A percentile compares a stretch with the other conserved stretches of the same genome.
Conservation (phyloP, 2,797 vertebrate genomes). For the Enteromius treurensis region DNA sequence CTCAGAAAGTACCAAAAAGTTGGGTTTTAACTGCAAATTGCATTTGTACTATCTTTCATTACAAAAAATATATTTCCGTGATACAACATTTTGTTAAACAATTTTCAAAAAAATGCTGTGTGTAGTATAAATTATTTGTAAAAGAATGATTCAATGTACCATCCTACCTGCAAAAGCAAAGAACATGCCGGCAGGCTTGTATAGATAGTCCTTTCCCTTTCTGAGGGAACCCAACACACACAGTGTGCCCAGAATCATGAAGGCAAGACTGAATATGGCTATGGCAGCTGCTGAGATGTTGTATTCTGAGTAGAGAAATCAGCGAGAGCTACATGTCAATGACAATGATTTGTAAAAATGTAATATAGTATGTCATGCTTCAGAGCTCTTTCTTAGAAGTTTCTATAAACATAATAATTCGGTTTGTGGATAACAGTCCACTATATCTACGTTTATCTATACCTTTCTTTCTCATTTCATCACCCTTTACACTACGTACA, state of each 20-base stretch:
- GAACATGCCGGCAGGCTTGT: conserved; percentile 95
- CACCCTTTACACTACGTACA: background rate
- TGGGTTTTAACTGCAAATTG: background rate
- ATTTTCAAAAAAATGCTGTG: background rate
- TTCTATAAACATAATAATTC: background rate
- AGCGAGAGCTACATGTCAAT: background rate
- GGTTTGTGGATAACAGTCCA: background rate
- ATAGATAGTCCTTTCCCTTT: conserved; percentile 87
- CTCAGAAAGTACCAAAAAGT: background rate
- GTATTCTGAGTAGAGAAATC: conserved; percentile 82
- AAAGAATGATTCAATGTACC: background rate
- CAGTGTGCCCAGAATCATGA: conserved; percentile 86
- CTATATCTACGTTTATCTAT: too few relatives aligned
- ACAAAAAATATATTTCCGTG: background rate
- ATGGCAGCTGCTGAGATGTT: conserved; percentile 98
- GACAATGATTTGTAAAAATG: background rate
- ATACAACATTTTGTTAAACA: background rate
- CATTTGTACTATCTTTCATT: background rate
- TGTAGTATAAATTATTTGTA: background rate
- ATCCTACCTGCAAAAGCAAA: conserved; percentile 88
- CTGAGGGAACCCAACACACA: conserved; percentile 83
- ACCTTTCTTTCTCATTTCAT: background rate
- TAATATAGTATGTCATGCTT: background rate
- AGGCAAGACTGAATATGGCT: conserved; percentile 90
- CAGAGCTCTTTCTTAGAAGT: background rate